Conservation (phyloP, 2,888 invertebrate species). For the Hydrotaea cyrtoneurina region DNA sequence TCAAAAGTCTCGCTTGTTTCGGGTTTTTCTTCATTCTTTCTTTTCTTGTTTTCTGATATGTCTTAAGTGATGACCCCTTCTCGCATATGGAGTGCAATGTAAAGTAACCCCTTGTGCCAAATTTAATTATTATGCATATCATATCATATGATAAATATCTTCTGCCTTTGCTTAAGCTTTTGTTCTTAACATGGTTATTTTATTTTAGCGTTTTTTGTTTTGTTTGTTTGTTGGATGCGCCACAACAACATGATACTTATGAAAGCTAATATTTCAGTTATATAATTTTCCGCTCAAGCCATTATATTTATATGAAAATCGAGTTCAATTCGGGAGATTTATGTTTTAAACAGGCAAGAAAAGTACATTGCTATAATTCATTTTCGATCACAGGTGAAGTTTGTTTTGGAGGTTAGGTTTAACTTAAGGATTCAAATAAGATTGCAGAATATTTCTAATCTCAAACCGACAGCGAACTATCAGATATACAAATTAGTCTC, state of each 20-base stretch:
- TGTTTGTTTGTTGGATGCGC: constrained; percentile 24
- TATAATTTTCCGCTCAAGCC: constrained; percentile 35
- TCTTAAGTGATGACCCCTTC: constrained; percentile 53
- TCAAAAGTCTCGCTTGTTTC: too few relatives aligned
- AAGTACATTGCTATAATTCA: too few relatives aligned
- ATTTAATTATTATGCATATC: constrained; percentile 67
- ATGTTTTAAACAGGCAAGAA: too few relatives aligned
- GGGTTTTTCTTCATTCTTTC: too few relatives aligned
- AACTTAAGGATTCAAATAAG: too few relatives aligned
- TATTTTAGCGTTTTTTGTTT: constrained; percentile 59
- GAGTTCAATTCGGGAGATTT: too few relatives aligned
- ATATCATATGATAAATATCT: constrained; percentile 65
- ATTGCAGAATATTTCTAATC: too few relatives aligned
- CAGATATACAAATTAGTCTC: too few relatives aligned
- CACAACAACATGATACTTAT: constrained; percentile 56
- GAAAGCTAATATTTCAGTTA: constrained; percentile 59
- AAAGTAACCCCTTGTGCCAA: constrained; percentile 60
- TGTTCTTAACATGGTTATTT: constrained; percentile 18
- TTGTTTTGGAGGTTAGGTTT: too few relatives aligned
- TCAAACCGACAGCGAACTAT: too few relatives aligned
- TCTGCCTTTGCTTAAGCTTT: constrained; percentile 62
- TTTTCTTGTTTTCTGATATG: constrained; percentile 16
- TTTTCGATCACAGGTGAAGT: too few relatives aligned
- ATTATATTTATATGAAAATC: neutral
- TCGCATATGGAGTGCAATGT: neutral